Conservation (phyloP, 2,113 vertebrate species). For the Tyto alba region DNA sequence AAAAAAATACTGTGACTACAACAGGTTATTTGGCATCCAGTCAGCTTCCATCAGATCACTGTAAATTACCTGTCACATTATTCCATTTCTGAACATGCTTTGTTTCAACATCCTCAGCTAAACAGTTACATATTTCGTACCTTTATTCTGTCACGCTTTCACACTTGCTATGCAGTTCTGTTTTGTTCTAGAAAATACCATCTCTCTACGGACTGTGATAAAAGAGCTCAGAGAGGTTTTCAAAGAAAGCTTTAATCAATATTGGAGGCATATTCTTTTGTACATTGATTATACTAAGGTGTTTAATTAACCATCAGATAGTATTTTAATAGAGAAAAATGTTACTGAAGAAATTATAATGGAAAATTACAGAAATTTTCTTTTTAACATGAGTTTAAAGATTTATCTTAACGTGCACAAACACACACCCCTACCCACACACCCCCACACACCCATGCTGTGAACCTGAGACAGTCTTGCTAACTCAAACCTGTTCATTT, state of each 20-base stretch:
- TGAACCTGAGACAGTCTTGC: neutral
- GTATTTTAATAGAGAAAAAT: neutral
- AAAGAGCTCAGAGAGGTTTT: neutral
- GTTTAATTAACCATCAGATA: slow-evolving; percentile 42
- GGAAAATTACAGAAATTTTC: neutral
- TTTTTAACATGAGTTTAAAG: neutral
- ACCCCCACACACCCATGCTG: rapidly evolving
- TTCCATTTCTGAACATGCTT: neutral
- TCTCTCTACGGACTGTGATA: neutral
- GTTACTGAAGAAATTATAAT: neutral
- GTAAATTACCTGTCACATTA: slow-evolving; percentile 32
- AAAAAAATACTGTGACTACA: neutral
- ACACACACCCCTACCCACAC: rapidly evolving
- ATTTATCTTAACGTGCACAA: neutral
- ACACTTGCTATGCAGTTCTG: neutral
- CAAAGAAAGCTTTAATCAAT: slow-evolving; percentile 39
- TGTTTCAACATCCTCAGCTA: slow-evolving; percentile 25
- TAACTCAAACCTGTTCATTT: neutral
- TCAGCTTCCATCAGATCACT: slow-evolving; percentile 32
- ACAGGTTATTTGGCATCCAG: slow-evolving; percentile 24
- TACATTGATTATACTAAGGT: slow-evolving; percentile 5
- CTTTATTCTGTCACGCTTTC: slow-evolving; percentile 28
- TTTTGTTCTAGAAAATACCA: slow-evolving; percentile 34
- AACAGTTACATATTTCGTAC: slow-evolving; percentile 18
- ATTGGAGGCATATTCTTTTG: neutral